Percentiles rank a stretch among this genome's conserved stretches.
Conservation (phyloP, 1,140 invertebrate genomes). For the Bombus vancouverensis region DNA sequence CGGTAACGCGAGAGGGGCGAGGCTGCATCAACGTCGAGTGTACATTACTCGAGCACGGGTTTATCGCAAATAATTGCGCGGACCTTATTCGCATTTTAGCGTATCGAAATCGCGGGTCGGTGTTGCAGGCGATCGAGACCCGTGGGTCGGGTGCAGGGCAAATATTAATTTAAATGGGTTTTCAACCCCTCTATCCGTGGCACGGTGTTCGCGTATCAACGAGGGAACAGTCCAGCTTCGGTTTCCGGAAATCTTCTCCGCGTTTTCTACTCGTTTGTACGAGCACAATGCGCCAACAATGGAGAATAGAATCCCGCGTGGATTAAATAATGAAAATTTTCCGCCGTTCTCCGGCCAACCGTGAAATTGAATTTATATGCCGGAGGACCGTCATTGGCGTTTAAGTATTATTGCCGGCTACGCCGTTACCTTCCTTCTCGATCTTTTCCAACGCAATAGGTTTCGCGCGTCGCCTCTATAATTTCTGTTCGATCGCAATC, state of each 20-base stretch:
- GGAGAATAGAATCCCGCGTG: constrained; percentile 44
- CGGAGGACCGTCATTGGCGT: constrained; percentile 32
- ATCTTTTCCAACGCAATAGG: background rate
- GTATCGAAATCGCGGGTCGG: constrained; percentile 60
- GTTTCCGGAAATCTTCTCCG: background rate
- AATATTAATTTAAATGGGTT: constrained; percentile 80
- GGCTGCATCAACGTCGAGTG: constrained; percentile 11
- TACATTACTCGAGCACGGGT: constrained; percentile 56
- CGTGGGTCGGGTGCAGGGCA: constrained; percentile 60
- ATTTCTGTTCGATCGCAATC: background rate
- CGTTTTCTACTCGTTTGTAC: constrained; percentile 44
- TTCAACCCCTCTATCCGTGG: constrained; percentile 17
- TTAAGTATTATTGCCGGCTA: constrained; percentile 38
- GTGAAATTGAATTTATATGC: constrained; percentile 52
- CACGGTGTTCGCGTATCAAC: constrained; percentile 46
- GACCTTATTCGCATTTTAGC: constrained; percentile 75
- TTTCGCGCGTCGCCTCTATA: background rate
- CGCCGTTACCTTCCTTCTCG: background rate
- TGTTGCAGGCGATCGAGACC: constrained; percentile 26
- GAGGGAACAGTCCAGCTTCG: background rate
- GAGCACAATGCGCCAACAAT: constrained; percentile 59
- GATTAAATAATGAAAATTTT: constrained; percentile 67
- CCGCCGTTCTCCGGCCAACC: constrained; percentile 26
- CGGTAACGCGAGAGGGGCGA: background rate
- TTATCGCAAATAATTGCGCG: constrained; percentile 79